Evolutionary conservation across 2,888 invertebrate species (phyloP), one percentile per base, ranked within the genome.

Genomic region (Crossocerus cetratus): DNA sequence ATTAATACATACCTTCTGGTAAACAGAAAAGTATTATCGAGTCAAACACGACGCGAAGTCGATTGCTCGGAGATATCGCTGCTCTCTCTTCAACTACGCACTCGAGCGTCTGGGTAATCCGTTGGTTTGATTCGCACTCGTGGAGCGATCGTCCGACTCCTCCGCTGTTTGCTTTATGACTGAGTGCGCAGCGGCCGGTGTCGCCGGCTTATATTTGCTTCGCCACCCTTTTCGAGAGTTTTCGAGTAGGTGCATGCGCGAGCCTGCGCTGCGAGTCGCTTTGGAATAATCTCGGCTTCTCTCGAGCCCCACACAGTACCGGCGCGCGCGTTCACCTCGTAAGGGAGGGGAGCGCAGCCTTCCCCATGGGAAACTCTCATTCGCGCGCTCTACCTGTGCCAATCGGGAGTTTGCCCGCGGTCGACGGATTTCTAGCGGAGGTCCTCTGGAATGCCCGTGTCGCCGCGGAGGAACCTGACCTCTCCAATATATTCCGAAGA

Each of bases 181-280:
- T 77, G 78, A 80, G 78, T 82, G 64, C 81, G 77, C 63, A 77
- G 21, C 14, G 23, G 2, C 32, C 3, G 5, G 2, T 13, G 11
- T 13, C 32, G 18, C 54, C 32, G 49, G 11, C 56, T 75, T 82
- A 81, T 81, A 81, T 78, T 76, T 70, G 54, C 45, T 73, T 59
- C 66, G 32, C 53, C 66, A 75, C 67, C 42, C 63, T 77, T 77
- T 80, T 77, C 82, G 73, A 82, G 81, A 81, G 14, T 23, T 56
- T 81, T 80, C 80, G 62, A 73, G 14, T 16, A 4, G 20, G 53
- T 43, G 58, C 69, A 69, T 65, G 72, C 59, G 71, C 65, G 58
- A 0, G 13, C 11, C 13, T 18, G 20, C 60, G 32, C 8, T 5
- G 0, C 32, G 5, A 5, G 11, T 32, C 32, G 32, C 11, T 42